Base-by-base conservation (phyloP, 2,888 invertebrate species). In the Acrobasis repandana region DNA sequence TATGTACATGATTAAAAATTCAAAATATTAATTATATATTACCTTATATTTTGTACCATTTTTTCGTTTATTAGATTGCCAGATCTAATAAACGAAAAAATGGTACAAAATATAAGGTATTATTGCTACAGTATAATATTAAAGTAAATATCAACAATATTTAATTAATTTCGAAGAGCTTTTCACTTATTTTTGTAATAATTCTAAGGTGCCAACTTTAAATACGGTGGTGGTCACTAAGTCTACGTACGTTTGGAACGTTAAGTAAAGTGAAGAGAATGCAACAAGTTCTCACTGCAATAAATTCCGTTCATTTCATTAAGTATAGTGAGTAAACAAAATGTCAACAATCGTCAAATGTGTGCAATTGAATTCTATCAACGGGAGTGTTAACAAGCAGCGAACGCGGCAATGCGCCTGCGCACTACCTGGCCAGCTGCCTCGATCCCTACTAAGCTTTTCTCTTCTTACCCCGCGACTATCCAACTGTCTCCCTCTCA, bases 361-460 rank as follows among this genome's bases (percentile, higher is more conserved):
- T 80, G 77, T 75, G 82, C 83, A 84, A 82, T 79, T 85, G 78
- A 82, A 83, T 88, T 86, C 76, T 80, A 85, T 86, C 82, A 83
- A 75, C 82, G 75, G 73, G 77, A 83, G 89, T 86, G 90, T 86
- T 88, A 90, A 90, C 87, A 88, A 90, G 90, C 87, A 81, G 79
- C 79, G 88, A 86, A 84, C 86, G 80, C 82, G 80, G 85, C 87
- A 83, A 78, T 81, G 83, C 84, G 87, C 85, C 80, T 71, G 83
- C 79, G 80, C 85, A 86, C 90, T 90, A 90, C 91, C 90, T 90
- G 88, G 83, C 87, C 92, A 91, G 90, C 91, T 91, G 92, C 87
- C 82, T 81, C 76, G 65, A 80, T 76, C 79, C 91, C 91, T 89
- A 86, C 90, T 84, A 80, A 77, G 71, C 78, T 76, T 64, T 58